These are phyloP conservation scores for Pan paniscus DNA, from an alignment of 2,113 vertebrate genomes.

Conservation along the genomic window DNA sequence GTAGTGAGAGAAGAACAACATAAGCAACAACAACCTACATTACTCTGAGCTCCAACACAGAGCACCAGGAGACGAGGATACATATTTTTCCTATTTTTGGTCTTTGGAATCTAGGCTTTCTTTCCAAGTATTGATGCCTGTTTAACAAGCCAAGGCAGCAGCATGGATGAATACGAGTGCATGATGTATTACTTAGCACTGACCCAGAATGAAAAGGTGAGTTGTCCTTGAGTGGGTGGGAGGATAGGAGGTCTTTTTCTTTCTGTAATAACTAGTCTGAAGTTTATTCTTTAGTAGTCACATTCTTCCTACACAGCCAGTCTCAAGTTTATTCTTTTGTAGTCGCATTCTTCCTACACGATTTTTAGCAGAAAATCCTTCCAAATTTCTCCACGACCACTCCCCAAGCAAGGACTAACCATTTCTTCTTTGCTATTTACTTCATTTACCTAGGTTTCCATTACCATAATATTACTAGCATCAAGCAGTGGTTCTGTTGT, in stretches of 20 bases:
- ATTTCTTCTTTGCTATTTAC: not conserved
- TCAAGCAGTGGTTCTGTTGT: not conserved
- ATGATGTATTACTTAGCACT: not conserved
- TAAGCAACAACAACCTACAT: not conserved
- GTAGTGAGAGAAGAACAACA: not conserved
- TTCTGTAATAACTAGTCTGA: not conserved
- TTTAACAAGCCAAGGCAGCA: not conserved
- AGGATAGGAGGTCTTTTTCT: accelerated
- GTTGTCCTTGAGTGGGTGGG: not conserved
- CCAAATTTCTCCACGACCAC: not conserved
- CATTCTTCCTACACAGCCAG: not conserved
- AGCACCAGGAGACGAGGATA: not conserved
- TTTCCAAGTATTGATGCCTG: not conserved
- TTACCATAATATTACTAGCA: not conserved
- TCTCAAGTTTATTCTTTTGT: not conserved
- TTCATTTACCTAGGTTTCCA: not conserved
- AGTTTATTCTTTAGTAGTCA: not conserved
- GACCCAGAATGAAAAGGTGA: not conserved
- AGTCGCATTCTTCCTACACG: not conserved
- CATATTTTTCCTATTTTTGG: not conserved
- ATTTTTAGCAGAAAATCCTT: not conserved
- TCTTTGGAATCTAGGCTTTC: not conserved
- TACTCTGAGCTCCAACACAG: not conserved
- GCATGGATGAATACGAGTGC: not conserved
- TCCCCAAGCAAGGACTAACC: not conserved